Conservation (phyloP, 2,888 invertebrate genomes). For the Agrilus cyanescens region DNA sequence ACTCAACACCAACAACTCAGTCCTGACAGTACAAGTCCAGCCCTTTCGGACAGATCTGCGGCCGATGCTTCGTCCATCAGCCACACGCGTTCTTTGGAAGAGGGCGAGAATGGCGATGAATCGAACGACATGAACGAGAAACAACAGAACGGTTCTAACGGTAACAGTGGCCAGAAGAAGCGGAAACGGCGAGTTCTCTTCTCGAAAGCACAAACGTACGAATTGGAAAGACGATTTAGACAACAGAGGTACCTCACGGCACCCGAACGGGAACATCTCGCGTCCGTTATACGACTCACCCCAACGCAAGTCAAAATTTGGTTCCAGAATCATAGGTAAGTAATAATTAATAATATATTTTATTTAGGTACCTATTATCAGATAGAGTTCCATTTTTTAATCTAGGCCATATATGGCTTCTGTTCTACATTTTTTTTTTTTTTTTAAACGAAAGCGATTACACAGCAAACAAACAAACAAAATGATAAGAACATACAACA, state of each 20-base stretch:
- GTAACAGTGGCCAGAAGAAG: slow-evolving; percentile 56
- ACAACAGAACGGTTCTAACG: slow-evolving; percentile 34
- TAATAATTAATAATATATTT: slow-evolving; percentile 1
- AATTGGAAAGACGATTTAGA: slow-evolving; percentile 85
- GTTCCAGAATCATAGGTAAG: slow-evolving; percentile 91
- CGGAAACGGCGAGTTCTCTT: slow-evolving; percentile 93
- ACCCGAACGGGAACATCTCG: slow-evolving; percentile 93
- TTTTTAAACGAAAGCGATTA: too few relatives aligned
- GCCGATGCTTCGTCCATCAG: slow-evolving; percentile 27
- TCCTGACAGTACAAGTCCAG: slow-evolving; percentile 78
- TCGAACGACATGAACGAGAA: slow-evolving; percentile 8
- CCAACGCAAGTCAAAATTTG: slow-evolving; percentile 98
- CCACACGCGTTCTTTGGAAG: slow-evolving; percentile 6
- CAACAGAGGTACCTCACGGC: slow-evolving; percentile 96
- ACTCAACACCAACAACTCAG: slow-evolving; percentile 51
- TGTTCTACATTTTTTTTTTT: too few relatives aligned
- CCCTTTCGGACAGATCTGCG: slow-evolving; percentile 59
- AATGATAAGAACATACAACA: too few relatives aligned
- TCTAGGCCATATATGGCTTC: too few relatives aligned
- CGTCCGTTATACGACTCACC: slow-evolving; percentile 85
- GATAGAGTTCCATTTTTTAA: too few relatives aligned
- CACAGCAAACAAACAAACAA: too few relatives aligned
- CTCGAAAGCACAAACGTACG: slow-evolving; percentile 95
- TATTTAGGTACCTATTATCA: background rate
- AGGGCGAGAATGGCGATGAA: slow-evolving; percentile 10